Base-by-base conservation (phyloP, 1,140 invertebrate species). In the Frieseomelitta varia region DNA sequence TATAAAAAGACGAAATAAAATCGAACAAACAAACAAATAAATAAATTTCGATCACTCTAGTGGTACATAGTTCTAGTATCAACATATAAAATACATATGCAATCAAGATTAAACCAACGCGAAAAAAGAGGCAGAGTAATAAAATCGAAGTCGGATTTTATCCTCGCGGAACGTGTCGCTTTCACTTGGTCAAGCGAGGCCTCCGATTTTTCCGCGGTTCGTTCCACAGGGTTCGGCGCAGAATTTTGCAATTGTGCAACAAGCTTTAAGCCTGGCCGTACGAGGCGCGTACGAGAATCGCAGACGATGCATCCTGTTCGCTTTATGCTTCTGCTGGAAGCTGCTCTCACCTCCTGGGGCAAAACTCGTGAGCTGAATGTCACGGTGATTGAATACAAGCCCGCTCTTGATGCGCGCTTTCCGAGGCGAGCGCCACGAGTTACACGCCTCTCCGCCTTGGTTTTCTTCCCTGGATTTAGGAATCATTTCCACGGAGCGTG, bases 341-440 rank as follows among this genome's bases (percentile, higher is more conserved):
- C 90, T 91, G 89, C 93, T 93, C 93, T 93, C 93, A 93, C 93
- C 93, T 92, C 93, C 92, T 78, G 91, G 92, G 93, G 93, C 93
- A 92, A 94, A 91, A 93, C 90, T 93, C 92, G 93, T 93, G 92
- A 89, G 90, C 89, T 89, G 90, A 93, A 93, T 93, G 93, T 93
- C 93, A 93, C 88, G 90, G 92, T 92, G 92, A 93, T 91, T 91
- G 91, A 93, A 93, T 92, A 92, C 88, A 78, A 85, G 90, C 90
- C 90, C 90, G 87, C 39, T 6, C 30, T 76, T 92, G 91, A 93
- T 93, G 87, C 77, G 81, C 87, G 81, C 87, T 84, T 89, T 69
- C 85, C 88, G 76, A 77, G 84, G 86, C 55, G 80, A 79, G 53
- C 77, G 63, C 53, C 17, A 30, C 30, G 30, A 30, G 73, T 58